Percentiles rank a stretch among this genome's conserved stretches.
Evolutionary conservation across 2,888 invertebrate species (phyloP).

Genomic region (Trissonchulus sp.): DNA sequence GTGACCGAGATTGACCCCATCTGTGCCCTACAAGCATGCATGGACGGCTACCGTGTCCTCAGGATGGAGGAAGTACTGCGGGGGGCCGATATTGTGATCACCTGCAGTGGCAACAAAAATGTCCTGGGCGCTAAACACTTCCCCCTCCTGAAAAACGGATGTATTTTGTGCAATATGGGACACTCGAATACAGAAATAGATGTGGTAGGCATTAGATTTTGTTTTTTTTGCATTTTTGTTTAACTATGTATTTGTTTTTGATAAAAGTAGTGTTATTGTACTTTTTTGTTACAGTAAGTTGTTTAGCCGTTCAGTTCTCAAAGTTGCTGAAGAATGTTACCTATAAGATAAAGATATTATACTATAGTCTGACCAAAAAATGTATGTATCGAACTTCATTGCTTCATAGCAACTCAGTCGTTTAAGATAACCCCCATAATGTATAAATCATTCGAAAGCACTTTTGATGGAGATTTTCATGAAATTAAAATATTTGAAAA

Average conservation of each 20-base stretch:
- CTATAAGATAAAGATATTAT: no score
- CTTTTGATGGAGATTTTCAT: no score
- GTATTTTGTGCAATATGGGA: conserved; percentile 93
- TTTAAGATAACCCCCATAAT: no score
- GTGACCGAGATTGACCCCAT: conserved; percentile 95
- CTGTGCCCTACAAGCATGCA: conserved; percentile 89
- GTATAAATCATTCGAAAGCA: no score
- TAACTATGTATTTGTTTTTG: no score
- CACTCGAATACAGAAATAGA: conserved; percentile 94
- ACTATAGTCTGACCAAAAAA: no score
- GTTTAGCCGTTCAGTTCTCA: no score
- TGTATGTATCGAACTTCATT: no score
- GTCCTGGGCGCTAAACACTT: conserved; percentile 89
- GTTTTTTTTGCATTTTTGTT: no score
- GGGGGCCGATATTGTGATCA: conserved; percentile 87
- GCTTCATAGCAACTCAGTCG: no score
- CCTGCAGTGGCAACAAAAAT: conserved; percentile 74
- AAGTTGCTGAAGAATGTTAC: no score
- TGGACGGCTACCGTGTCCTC: conserved; percentile 93
- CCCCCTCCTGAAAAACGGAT: conserved; percentile 93
- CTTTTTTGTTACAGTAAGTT: not conserved
- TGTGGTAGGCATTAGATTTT: conserved; percentile 63
- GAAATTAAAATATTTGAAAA: no score
- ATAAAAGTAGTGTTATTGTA: not conserved
- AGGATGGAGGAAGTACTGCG: conserved; percentile 85